Base-by-base conservation (phyloP, 2,113 vertebrate genomes). In the Callaeas wilsoni region DNA sequence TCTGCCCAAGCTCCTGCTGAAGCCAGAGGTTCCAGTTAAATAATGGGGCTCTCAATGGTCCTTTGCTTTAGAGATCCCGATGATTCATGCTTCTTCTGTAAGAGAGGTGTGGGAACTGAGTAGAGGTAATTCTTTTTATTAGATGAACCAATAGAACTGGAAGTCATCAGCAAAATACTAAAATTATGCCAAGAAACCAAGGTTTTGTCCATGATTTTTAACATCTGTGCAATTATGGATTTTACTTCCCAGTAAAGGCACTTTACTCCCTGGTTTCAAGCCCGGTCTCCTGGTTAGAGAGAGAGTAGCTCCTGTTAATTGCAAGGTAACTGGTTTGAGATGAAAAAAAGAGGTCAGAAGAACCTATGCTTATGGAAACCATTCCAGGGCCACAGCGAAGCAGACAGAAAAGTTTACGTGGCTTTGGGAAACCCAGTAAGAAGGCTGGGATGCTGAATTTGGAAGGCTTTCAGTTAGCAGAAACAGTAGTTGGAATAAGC, bases 401-500 rank as follows among this genome's bases (percentile, higher is more conserved):
- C 57, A 77, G 71, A 56, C n/a, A 83, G 59, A 83, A 46, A 57
- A 92, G 94, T 87, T 92, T 71, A 87, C 1, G 65, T 93, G 95
- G 91, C 93, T 94, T 78, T 89, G 94, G 84, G 87, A 87, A 94
- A 89, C 65, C 74, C 87, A 70, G 39, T 42, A 75, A 92, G 64
- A 12, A 87, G 71, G 39, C 33, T 53, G 55, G 0, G 5, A 53
- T 44, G 86, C 52, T 81, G 88, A 46, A 79, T 32, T 73, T 90
- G 89, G 89, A 92, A 73, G 50, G 69, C 53, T 71, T 95, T 96
- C 65, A 44, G 50, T 78, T 47, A 90, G 73, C 79, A 77, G n/a
- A 53, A 94, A 81, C 49, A 81, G 59, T 46, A 39, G 49, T 42
- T 94, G 86, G 85, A 84, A 84, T 33, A 32, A 93, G 39, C 65